Evolutionary conservation across 2,113 vertebrate species (phyloP).

Genomic region (Orthochromis indermauri): DNA sequence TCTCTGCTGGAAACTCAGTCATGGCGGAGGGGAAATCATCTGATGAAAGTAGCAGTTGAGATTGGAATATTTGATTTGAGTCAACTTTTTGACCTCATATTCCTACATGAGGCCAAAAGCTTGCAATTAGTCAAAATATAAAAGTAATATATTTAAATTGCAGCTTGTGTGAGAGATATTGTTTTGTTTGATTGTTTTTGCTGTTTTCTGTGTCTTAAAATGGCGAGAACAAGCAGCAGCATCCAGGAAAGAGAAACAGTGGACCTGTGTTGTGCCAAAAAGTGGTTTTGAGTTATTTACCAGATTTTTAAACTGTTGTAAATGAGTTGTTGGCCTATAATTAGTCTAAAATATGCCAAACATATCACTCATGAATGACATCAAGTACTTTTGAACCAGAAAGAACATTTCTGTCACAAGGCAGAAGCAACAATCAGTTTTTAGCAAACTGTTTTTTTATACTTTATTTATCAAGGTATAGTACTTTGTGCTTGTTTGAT

Average conservation of each 20-base stretch:
- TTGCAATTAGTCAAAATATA: not conserved
- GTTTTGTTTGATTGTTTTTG: not conserved
- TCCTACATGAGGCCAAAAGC: not conserved
- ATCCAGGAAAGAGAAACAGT: not conserved
- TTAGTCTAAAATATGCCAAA: not conserved
- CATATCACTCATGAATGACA: not conserved
- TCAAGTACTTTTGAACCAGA: not conserved
- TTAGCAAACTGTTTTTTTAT: not conserved
- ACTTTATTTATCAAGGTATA: not conserved
- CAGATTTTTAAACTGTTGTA: not conserved
- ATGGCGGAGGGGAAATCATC: conserved; percentile 22
- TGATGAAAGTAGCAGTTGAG: conserved; percentile 38
- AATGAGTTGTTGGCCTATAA: not conserved
- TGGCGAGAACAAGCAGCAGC: not conserved
- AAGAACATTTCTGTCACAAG: not conserved
- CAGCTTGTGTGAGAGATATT: not conserved
- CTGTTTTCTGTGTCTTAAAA: not conserved
- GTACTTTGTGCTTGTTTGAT: not conserved
- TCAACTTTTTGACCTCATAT: not conserved
- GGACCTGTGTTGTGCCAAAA: not conserved
- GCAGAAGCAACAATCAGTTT: not conserved
- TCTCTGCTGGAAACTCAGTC: conserved; percentile 40
- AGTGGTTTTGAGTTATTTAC: not conserved
- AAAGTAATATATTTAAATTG: not conserved
- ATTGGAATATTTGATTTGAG: conserved; percentile 25